Base-by-base conservation (phyloP, 1,140 invertebrate genomes). In the Hylyphantes graminicola region DNA sequence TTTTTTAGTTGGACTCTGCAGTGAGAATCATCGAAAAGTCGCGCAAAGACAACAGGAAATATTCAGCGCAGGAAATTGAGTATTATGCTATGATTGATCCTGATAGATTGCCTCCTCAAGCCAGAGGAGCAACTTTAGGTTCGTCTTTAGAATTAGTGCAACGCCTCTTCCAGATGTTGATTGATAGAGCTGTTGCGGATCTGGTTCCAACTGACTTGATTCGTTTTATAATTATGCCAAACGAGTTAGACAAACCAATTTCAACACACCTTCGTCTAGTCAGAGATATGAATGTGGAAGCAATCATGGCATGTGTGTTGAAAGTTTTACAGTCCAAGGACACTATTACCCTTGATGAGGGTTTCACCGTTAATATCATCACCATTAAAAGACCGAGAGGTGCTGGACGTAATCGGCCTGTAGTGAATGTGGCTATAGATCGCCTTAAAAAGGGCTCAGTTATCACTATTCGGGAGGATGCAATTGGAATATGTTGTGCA, bases 281-380 rank as follows among this genome's bases (percentile, higher is more conserved):
- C 51, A 15, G 55, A 7, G 6, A 61, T n/a, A 48, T 63, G 55
- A 76, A 10, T 13, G 12, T 76, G 11, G 57, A 64, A 50, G 48
- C 48, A 76, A 7, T 76, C 11, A 35, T 76, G 13, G 12, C 74
- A 7, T 5, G 8, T n/a, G 35, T 50, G 13, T 11, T 76, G 4
- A 61, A 63, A 48, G 73, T 76, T 12, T 19, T 76, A 13, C 74
- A 76, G 48, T 61, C 55, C 6, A 76, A 76, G 13, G 55, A 13
- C 17, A 13, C 48, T 15, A 61, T 63, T 7, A 35, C 15, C 6
- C 51, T 63, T 6, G 74, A 48, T 76, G 13, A 76, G 21, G 21
- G 48, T 9, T 50, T 76, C 55, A 48, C 19, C 2, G 15, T 74
- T 57, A 54, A 57, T 7, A 21, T 74, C 4, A 19, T 74, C 12